Evolutionary conservation across 2,797 vertebrate genomes (phyloP).

Genomic region (Diplodus puntazzo): DNA sequence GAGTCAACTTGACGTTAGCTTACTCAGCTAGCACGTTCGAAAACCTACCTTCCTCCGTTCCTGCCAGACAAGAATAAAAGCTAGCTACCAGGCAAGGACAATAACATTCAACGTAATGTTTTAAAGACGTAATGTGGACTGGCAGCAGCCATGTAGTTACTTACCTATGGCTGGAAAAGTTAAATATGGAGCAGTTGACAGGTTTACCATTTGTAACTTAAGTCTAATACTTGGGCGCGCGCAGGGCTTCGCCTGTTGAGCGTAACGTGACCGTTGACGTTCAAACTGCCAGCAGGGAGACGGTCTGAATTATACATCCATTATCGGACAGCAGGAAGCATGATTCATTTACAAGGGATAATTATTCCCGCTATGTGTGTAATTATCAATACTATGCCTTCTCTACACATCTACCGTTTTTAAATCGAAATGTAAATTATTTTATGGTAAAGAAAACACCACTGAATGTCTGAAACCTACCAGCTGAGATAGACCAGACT

Average conservation of each 20-base stretch:
- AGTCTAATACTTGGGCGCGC: not conserved
- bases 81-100: rapidly evolving
- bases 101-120: not conserved
- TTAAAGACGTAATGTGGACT: rapidly evolving
- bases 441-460: not conserved
- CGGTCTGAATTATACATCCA: not conserved
- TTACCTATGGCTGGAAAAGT: not conserved
- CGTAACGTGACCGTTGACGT: not conserved
- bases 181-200: too few relatives aligned
- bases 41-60: not conserved
- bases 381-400: not conserved
- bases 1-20: not conserved
- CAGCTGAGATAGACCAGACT: too few relatives aligned
- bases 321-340: not conserved
- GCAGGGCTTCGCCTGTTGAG: not conserved
- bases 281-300: not conserved
- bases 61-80: not conserved
- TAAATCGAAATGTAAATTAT: not conserved
- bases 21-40: not conserved
- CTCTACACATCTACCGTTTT: not conserved
- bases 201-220: too few relatives aligned
- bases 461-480: not conserved
- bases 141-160: not conserved
- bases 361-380: not conserved
- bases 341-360: too few relatives aligned